Base-by-base conservation (phyloP, 2,888 invertebrate species). In the Scrobipalpa atriplicella region DNA sequence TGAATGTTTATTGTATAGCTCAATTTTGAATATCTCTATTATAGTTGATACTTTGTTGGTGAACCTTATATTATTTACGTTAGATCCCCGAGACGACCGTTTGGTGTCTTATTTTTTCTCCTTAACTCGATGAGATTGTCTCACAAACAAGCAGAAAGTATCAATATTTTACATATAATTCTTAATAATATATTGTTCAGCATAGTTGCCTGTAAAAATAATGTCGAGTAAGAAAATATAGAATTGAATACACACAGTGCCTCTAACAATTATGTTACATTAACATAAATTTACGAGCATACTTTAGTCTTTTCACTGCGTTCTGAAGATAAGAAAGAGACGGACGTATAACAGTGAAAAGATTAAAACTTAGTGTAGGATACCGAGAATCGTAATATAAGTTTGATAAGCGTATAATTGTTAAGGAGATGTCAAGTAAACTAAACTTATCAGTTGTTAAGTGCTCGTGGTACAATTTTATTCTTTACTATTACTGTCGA, bases 221-320 rank as follows among this genome's bases (percentile, higher is more conserved):
- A 81, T 86, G 81, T 85, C 82, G 83, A 80, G 84, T 84, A 85
- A 83, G 81, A 79, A 75, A 80, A 78, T 86, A 87, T 90, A 89
- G 84, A 87, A 76, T 77, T 82, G 89, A 90, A 90, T 87, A 93
- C 93, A 93, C 93, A 92, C 93, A 93, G 93, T 93, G 93, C 93
- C 93, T 93, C 93, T 93, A 67, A 90, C 88, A 91, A 90, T 92
- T 93, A 93, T 93, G 93, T 93, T 93, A 93, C 91, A 91, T 93
- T 93, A 93, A 93, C 92, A 92, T 93, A 92, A 92, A 92, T 90
- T 47, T 85, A 88, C 82, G 92, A 90, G 90, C 90, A 75, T 86
- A 19, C 19, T 77, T 90, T 90, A 85, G 73, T 87, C 84, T 89
- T 89, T 88, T 87, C 87, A 89, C 88, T 89, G 86, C 73, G 70